Evolutionary conservation across 35 echinoderm and acorn worm genomes (phyloP), one percentile per base, ranked within the genome.

Genomic region (Nesometra sesokonis): DNA sequence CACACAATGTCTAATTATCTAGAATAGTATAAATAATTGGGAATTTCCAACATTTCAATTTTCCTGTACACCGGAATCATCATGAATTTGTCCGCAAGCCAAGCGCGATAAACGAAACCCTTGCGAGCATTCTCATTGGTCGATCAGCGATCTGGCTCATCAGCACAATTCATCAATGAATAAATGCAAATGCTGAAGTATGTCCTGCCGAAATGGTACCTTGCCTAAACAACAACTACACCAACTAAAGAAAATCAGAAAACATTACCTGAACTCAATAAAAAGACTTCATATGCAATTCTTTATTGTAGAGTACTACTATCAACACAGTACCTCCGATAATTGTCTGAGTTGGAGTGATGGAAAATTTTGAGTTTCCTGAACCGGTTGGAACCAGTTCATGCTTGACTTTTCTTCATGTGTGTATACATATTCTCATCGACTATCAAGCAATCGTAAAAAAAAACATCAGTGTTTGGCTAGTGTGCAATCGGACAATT

Each of bases 351-450:
- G 52, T 77, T 91, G 34, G 87, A 91, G 91, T 93, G 94, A 97
- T 97, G 94, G 94, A 97, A 97, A 94, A 90, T 97, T 97, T 97
- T 88, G 77, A 86, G 91, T 91, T 52, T 93, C 85, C 80, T 81
- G 81, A 97, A 97, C 94, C 91, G 94, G 94, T 97, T 93, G 43
- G 80, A 97, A 93, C 94, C 91, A 92, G 94, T 97, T 97, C 47
- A 46, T 86, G 84, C 32, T 77, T 81, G 32, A 37, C 35, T 81
- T 34, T 81, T 23, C 32, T 67, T 27, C 9, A 17, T n/a, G n/a
- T n/a, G n/a, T n/a, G n/a, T n/a, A n/a, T n/a, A n/a, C n/a, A n/a
- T n/a, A n/a, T n/a, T n/a, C n/a, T n/a, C n/a, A n/a, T n/a, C n/a
- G n/a, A n/a, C n/a, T n/a, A n/a, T 43, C 38, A 43, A 43, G 5